Base-by-base conservation (phyloP, 2,888 invertebrate species). In the Amblyteles armatorius region DNA sequence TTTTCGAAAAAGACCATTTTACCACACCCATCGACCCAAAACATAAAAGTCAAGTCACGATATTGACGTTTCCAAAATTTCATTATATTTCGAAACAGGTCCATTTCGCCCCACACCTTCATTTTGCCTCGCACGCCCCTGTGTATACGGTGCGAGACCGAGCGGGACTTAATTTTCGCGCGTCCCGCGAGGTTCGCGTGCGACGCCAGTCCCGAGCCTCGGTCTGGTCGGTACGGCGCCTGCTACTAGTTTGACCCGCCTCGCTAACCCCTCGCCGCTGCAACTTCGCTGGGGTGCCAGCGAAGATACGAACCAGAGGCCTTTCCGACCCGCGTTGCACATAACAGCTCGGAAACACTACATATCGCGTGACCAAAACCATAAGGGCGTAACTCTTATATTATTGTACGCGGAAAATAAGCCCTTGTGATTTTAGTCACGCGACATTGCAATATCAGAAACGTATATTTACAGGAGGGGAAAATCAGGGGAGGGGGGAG, bases 221-320 rank as follows among this genome's bases (percentile, higher is more conserved):
- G 82, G 85, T 85, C 85, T 85, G 82, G 85, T 82, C 84, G 71
- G 71, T 67, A 76, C 78, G 84, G 82, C 84, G 82, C 84, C 84
- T 85, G 50, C 84, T 50, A 85, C 69, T 63, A 63, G 60, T 63
- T 79, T 69, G 63, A 29, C 29, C 29, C 67, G 67, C 13, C 33
- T 26, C 48, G 50, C 72, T 52, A 63, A 33, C 69, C 69, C 50
- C 48, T 48, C 60, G 33, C 63, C 11, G 57, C 44, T 16, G 1
- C n/a, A 29, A 57, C 63, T 2, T 6, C 55, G 16, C 76, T 26
- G 69, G 69, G 69, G 50, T 71, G 48, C 50, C 50, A 33, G 63
- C 22, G 2, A 26, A 40, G 79, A 33, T 44, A 40, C 48, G 26
- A 26, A 33, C 26, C 60, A 3, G 19, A 11, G 22, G 57, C 26